Evolutionary conservation across 2,113 vertebrate genomes (phyloP).

Genomic region (Bufo bufo): DNA sequence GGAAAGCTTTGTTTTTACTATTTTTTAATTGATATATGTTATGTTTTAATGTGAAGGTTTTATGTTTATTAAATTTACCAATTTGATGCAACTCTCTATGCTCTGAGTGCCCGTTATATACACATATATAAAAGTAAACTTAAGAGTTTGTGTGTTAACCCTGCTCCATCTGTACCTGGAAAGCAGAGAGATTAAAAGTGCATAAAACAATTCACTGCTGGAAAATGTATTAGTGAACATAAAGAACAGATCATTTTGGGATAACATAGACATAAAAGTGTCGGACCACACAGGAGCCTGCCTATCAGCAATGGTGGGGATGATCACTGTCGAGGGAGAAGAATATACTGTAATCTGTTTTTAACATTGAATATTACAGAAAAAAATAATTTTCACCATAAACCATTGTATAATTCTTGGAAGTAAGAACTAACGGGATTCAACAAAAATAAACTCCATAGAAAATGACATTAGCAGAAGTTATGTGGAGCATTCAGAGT

Average conservation of each 20-base stretch:
- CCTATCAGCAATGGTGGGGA: not conserved
- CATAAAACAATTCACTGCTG: not conserved
- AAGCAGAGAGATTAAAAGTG: slow-evolving; percentile 30
- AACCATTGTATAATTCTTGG: not conserved
- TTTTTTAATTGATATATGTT: no score
- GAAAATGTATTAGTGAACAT: slow-evolving; percentile 11
- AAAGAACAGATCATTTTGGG: not conserved
- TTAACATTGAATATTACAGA: not conserved
- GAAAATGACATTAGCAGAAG: slow-evolving; percentile 15
- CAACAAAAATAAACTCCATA: not conserved
- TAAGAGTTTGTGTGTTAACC: no score
- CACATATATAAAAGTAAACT: no score
- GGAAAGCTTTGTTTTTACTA: no score
- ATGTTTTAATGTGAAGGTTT: no score
- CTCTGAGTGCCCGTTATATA: no score
- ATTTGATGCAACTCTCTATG: no score
- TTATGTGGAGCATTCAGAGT: not conserved
- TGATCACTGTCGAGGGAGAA: slow-evolving; percentile 23
- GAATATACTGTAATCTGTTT: not conserved
- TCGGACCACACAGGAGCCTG: slow-evolving; percentile 24
- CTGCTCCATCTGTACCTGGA: not conserved
- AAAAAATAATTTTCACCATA: not conserved
- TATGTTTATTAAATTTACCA: no score
- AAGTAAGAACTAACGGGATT: not conserved
- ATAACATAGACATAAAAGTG: slow-evolving; percentile 7